Evolutionary conservation across 2,113 vertebrate species (phyloP), one percentile per base, ranked within the genome.

Genomic region (Empidonax traillii): DNA sequence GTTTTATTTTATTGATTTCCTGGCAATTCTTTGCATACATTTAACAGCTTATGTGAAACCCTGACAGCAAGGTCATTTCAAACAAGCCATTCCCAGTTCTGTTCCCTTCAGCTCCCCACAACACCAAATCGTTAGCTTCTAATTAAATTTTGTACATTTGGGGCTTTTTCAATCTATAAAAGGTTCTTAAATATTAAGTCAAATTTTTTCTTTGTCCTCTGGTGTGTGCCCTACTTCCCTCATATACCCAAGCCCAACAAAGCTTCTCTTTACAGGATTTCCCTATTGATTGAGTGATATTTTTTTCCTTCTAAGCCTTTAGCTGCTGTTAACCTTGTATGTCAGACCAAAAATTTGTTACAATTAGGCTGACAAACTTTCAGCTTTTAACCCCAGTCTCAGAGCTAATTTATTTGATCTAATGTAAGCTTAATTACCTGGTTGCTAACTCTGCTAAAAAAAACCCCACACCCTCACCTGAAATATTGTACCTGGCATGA

Each of bases 1-100:
- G 58, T 89, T 94, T 92, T 93, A 72, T 87, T 94, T 78, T 80
- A 97, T 96, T 74, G 96, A 97, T 96, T 97, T 96, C 79, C 75
- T 90, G 79, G 91, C 8, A 23, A 61, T 19, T 79, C 83, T 89
- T 93, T 88, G 82, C 85, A 91, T 95, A 66, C 51, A 71, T 76
- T 94, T 90, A 85, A 87, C 53, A 79, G 85, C 81, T 92, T 91
- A 66, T n/a, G 51, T 55, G 77, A 94, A 93, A 79, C 37, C 47
- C 79, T 86, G 82, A 63, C 79, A 94, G 76, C 76, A 97, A 97
- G 95, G 93, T 97, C 92, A 89, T 90, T 89, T 49, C 85, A 56
- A 95, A 93, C 53, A 87, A 93, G 30, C 21, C 46, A 68, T 93
- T 90, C 61, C 55, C 84, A 68, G 55, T 71, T 82, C 49, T 69